phyloP scores from a whole-genome alignment of 2,888 invertebrate species.

The Steinernema hermaphroditum region DNA sequence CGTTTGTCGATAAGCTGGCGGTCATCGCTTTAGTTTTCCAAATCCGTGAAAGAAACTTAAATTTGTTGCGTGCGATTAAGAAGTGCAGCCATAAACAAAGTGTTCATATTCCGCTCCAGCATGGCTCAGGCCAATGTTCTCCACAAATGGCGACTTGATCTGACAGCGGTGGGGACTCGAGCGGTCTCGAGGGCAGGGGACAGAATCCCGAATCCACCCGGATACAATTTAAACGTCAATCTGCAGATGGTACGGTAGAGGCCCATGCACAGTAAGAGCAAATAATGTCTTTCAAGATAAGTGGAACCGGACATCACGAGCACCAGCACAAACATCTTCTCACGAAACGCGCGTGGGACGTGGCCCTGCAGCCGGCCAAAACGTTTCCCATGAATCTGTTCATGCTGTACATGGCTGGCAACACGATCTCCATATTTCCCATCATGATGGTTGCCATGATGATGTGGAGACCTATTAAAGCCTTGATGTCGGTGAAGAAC shows the following conservation, averaged over 20 bases:
- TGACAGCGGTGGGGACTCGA: slow-evolving; percentile 33
- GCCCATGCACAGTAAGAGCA: no score
- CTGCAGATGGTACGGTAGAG: slow-evolving; percentile 50
- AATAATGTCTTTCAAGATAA: no score
- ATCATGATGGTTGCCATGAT: slow-evolving; percentile 99
- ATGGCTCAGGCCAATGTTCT: slow-evolving; percentile 40
- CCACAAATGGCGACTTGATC: slow-evolving; percentile 50
- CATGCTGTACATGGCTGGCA: slow-evolving; percentile 95
- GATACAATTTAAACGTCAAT: slow-evolving; percentile 50
- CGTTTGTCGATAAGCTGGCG: no score
- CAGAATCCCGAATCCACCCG: slow-evolving; percentile 57
- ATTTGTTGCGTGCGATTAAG: no score
- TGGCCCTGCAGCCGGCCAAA: slow-evolving; percentile 65
- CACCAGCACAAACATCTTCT: slow-evolving; percentile 62
- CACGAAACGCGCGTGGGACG: slow-evolving; percentile 66
- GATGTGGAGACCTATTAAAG: slow-evolving; percentile 91
- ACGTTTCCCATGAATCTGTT: slow-evolving; percentile 84
- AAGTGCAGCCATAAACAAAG: no score
- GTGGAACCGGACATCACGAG: slow-evolving; percentile 32
- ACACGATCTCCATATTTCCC: slow-evolving; percentile 83
- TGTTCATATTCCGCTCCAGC: no score
- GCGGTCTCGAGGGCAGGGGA: slow-evolving; percentile 26
- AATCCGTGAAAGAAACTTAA: no score
- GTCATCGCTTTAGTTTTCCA: no score
- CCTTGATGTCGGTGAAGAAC: slow-evolving; percentile 80